Percentiles rank a stretch among this genome's conserved stretches.
Evolutionary conservation across 2,888 invertebrate species (phyloP).

Genomic region (Atethmia centrago): DNA sequence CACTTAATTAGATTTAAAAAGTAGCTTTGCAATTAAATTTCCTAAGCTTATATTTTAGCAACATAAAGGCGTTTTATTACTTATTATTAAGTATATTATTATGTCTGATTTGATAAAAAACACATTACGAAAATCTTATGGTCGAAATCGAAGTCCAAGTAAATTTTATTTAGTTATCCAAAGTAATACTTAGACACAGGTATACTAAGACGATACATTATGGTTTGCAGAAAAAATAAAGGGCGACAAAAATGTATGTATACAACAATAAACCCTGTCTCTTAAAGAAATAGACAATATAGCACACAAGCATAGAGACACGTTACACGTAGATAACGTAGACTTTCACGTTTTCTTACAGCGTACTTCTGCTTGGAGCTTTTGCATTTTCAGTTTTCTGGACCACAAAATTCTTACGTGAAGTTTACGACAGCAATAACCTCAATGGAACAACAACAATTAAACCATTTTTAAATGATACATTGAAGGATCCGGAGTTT

Average conservation of each 20-base stretch:
- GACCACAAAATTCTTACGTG: slow-evolving; percentile 74
- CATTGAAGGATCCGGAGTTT: slow-evolving; percentile 55
- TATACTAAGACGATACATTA: neutral
- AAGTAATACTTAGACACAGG: neutral
- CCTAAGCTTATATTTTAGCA: neutral
- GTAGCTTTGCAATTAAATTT: neutral
- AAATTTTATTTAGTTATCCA: neutral
- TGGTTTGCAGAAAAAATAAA: neutral
- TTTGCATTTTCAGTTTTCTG: slow-evolving; percentile 78
- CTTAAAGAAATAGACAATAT: neutral
- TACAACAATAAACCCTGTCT: neutral
- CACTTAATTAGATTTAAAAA: neutral
- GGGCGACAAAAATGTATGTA: neutral
- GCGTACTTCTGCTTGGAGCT: slow-evolving; percentile 75
- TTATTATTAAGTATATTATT: neutral
- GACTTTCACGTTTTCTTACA: slow-evolving; percentile 64
- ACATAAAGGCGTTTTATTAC: neutral
- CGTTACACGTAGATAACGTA: slow-evolving; percentile 28
- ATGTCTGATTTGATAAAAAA: neutral
- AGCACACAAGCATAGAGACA: neutral
- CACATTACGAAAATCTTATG: neutral
- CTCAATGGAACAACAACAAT: slow-evolving; percentile 24
- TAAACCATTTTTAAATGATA: neutral
- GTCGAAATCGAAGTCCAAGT: neutral
- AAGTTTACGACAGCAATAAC: slow-evolving; percentile 60